Evolutionary conservation across 2,888 invertebrate species (phyloP), one percentile per base, ranked within the genome.

Genomic region (Scelioninae gen. 2): DNA sequence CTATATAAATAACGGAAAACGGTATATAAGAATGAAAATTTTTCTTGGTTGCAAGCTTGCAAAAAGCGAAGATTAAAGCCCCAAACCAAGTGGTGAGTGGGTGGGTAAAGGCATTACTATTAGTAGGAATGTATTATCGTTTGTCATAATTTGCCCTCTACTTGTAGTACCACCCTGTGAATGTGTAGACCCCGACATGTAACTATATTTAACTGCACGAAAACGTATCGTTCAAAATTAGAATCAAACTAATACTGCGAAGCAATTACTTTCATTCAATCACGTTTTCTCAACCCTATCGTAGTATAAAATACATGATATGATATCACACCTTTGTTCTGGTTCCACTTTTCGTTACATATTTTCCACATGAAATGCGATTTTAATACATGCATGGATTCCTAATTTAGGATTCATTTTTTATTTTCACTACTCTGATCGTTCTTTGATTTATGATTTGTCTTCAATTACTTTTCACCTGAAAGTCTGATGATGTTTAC

Each of bases 41-140:
- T 64, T 81, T 74, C 80, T 74, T 80, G 77, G 73, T 81, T 82
- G 65, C 81, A 81, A 82, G 81, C 80, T 78, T 79, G 75, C 81
- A 81, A 77, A 80, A 80, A 74, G 78, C 81, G 80, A 80, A 80
- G 71, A 68, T 79, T 78, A 77, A 78, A 78, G 78, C 78, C 73
- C 81, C 77, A 76, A 80, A 79, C 77, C 77, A 81, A 78, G 77
- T 71, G 81, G 81, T 82, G 81, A 82, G 82, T 82, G 79, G 79
- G 79, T 79, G 78, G 79, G 78, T 77, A 78, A 77, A 75, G 65
- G 74, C 55, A 71, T 71, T 71, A 67, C 57, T 74, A 74, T 71
- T 68, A 68, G 71, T 72, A 72, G 64, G 55, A 75, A 75, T 75
- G 68, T 72, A 69, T 72, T 45, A 69, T 72, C 75, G 65, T 75